Base-by-base conservation (phyloP, 2,888 invertebrate species). In the Hypselothyrea guttata region DNA sequence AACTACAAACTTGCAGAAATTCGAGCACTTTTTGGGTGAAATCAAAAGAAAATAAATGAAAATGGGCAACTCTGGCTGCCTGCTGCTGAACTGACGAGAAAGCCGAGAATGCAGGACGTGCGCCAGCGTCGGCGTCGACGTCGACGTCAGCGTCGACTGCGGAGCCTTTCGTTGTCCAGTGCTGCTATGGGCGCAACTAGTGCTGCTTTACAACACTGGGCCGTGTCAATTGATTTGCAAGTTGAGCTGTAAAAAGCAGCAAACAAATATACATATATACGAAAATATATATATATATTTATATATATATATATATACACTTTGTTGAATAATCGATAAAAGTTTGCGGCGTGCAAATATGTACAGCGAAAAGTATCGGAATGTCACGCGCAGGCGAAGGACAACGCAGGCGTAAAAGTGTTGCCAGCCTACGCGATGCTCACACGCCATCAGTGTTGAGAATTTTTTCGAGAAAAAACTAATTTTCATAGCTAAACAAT, bases 371-470 rank as follows among this genome's bases (percentile, higher is more conserved):
- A 5, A 58, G 77, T 75, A 77, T 77, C 81, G 78, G 71, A 78
- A 78, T 81, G 81, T 73, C 73, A 78, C 71, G 73, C 77, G 76
- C 77, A 78, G 69, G 55, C 75, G 71, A 77, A 77, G 72, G 70
- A 79, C 70, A 79, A 69, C 76, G 63, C 71, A 66, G 61, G 63
- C 75, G 75, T 68, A 58, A 71, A 77, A 74, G 71, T 75, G 65
- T 66, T 65, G 74, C 69, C 65, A 78, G 34, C 68, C 52, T 33
- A 59, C 53, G 31, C 31, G 48, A 22, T 7, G 45, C 18, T 40
- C 11, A 41, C 30, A 31, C 16, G 28, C 42, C n/a, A n/a, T n/a
- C n/a, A n/a, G n/a, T n/a, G n/a, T n/a, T n/a, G n/a, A n/a, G n/a
- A n/a, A n/a, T n/a, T n/a, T n/a, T n/a, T n/a, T n/a, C n/a, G n/a